phyloP scores from a whole-genome alignment of 2,113 vertebrate genomes.

The Chelonoidis abingdonii region DNA sequence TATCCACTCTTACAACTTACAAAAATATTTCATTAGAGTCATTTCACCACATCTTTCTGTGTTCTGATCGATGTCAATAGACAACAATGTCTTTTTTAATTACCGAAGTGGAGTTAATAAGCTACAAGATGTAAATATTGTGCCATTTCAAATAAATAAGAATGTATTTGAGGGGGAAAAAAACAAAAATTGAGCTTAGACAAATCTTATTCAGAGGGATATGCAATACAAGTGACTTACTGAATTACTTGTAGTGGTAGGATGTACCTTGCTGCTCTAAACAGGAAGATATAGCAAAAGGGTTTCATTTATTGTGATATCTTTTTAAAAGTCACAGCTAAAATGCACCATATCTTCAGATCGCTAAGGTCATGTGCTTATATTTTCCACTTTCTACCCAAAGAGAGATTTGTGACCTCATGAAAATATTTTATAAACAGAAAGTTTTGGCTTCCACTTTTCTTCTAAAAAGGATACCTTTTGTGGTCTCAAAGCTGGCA shows the following conservation, averaged over 20 bases:
- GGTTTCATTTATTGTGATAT: not conserved
- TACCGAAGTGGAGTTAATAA: slow-evolving; percentile 70
- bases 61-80: slow-evolving; percentile 71
- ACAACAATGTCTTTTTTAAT: slow-evolving; percentile 68
- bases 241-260: not conserved
- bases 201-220: not conserved
- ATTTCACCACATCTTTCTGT: slow-evolving; percentile 46
- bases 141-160: slow-evolving; percentile 70
- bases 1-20: slow-evolving; percentile 1
- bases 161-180: slow-evolving; percentile 23
- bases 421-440: slow-evolving; percentile 51
- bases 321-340: slow-evolving; percentile 16
- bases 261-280: slow-evolving; percentile 19
- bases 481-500: not conserved
- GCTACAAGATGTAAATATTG: slow-evolving; percentile 64
- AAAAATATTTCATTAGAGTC: slow-evolving; percentile 48
- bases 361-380: slow-evolving; percentile 20
- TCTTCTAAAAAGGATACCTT: not conserved
- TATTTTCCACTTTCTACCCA: not conserved
- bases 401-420: not conserved
- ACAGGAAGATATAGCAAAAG: not conserved
- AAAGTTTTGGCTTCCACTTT: slow-evolving; percentile 17
- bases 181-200: slow-evolving; percentile 52
- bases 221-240: not conserved
- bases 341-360: slow-evolving; percentile 42